Conservation (phyloP, 2,888 invertebrate genomes). For the Drosophila mulleri region DNA sequence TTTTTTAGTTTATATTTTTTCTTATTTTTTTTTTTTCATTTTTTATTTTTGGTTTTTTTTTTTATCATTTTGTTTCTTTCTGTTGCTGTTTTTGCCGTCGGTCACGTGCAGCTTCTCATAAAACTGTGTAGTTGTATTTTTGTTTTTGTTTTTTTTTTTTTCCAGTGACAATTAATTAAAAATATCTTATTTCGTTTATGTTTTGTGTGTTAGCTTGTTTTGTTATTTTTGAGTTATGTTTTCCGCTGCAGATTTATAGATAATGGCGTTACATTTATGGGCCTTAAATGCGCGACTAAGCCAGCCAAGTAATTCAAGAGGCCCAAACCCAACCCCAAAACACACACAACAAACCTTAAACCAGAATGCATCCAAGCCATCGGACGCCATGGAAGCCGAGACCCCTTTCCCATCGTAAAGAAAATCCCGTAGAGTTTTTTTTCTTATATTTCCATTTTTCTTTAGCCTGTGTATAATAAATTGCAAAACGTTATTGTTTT, state of each 20-base stretch:
- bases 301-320: not conserved
- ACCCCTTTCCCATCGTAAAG: not conserved
- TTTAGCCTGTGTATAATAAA: not conserved
- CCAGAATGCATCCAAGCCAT: slow-evolving; percentile 19
- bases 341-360: not conserved
- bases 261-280: slow-evolving; percentile 78
- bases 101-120: slow-evolving; percentile 73
- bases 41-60: not conserved
- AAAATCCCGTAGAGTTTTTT: not conserved
- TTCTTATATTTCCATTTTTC: not conserved
- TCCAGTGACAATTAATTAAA: slow-evolving; percentile 76
- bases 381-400: not conserved
- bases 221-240: slow-evolving; percentile 80
- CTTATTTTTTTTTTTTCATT: slow-evolving; percentile 27
- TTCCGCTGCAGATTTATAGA: slow-evolving; percentile 80
- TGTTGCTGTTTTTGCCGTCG: slow-evolving; percentile 49
- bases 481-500: slow-evolving; percentile 58
- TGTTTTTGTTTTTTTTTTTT: slow-evolving; percentile 24
- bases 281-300: slow-evolving; percentile 57
- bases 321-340: not conserved
- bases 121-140: slow-evolving; percentile 47
- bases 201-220: slow-evolving; percentile 48
- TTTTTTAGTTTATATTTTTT: slow-evolving; percentile 49
- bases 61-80: slow-evolving; percentile 5
- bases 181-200: slow-evolving; percentile 79